These are phyloP conservation scores for Anastrepha obliqua DNA, from an alignment of 1,140 invertebrate genomes.

Conservation along the genomic window DNA sequence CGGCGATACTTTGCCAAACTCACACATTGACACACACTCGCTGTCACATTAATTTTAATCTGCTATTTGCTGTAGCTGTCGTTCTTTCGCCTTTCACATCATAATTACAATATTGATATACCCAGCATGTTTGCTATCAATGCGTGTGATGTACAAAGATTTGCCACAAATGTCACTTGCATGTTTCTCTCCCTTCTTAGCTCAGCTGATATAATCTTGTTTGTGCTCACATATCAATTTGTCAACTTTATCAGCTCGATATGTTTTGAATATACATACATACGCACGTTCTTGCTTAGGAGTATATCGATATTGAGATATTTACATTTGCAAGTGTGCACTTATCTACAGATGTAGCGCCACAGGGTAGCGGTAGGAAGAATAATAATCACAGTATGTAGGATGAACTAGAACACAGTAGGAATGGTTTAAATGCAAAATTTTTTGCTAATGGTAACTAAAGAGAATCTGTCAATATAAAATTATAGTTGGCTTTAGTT, in stretches of 20 bases:
- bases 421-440: no score
- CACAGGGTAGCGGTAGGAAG: no score
- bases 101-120: constrained; percentile 5
- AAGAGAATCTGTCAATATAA: no score
- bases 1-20: not conserved
- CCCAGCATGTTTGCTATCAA: not conserved
- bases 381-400: no score
- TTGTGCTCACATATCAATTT: not conserved
- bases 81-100: not conserved
- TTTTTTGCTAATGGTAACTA: no score
- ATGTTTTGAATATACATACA: not conserved
- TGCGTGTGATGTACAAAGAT: not conserved
- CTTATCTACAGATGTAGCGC: no score
- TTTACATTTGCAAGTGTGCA: not conserved
- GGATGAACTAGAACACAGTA: no score
- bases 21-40: not conserved
- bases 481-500: no score
- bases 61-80: not conserved
- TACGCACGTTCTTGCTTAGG: no score
- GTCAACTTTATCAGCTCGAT: not conserved
- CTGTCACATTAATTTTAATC: not conserved
- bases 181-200: not conserved
- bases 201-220: not conserved
- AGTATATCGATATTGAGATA: not conserved
- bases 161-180: not conserved